Base-by-base conservation (phyloP, 2,888 invertebrate genomes). In the Blomia tropicalis region DNA sequence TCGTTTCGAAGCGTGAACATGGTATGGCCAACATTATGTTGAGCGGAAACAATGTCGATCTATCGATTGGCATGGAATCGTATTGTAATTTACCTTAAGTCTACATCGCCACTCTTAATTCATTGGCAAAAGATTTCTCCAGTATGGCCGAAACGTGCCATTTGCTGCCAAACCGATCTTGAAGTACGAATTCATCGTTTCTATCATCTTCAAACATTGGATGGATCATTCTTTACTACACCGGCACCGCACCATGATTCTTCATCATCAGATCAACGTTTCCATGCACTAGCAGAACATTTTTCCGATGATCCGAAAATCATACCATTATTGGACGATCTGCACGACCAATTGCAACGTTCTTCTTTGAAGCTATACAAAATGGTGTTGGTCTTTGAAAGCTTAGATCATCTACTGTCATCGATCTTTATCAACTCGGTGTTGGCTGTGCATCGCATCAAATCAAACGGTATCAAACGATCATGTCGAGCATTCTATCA, bases 111-210 rank as follows among this genome's bases (percentile, higher is more conserved):
- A 64, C 67, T 4, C 60, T 70, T 4, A 65, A 70, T 51, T 69
- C 70, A 66, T 79, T 87, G 59, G 84, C 86, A 0, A 77, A 81
- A 68, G 85, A 86, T 67, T 90, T 89, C 72, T 85, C 89, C 71
- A 87, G 90, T 70, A 79, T 92, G 62, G 84, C 90, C 0, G 87
- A 91, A 71, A 90, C 87, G 60, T 92, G 92, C 71, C 79, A 95
- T 64, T 77, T 96, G 44, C 83, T 95, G 64, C 77, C n/a, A n/a
- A 85, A 89, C 95, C 60, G 93, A 95, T 78, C 78, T 95, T 69
- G 95, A 96, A 79, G 81, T 86, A 65, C 81, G 92, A 64, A 91
- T 95, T 47, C 91, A 92, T 73, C 93, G 93, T 75, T 93, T 95
- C 77, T 89, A 89, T 77, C 91, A 90, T 76, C 77, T 95, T 67